phyloP scores from a whole-genome alignment of 2,888 invertebrate genomes.

The Unio pictorum region DNA sequence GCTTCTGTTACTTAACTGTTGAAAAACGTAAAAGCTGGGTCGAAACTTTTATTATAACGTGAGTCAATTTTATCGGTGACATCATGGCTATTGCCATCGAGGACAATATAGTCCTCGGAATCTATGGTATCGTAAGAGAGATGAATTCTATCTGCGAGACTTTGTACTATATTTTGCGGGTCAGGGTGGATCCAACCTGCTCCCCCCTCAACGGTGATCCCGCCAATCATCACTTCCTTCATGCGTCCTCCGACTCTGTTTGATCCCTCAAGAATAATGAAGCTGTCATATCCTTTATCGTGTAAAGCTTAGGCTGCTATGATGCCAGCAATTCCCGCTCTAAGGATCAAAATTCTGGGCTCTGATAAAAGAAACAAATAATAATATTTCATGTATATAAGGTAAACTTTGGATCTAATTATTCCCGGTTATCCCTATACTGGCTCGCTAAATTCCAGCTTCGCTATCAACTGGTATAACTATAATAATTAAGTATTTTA shows the following conservation, averaged over 20 bases:
- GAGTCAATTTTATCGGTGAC: slow-evolving; percentile 10
- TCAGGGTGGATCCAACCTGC: slow-evolving; percentile 25
- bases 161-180: slow-evolving; percentile 20
- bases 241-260: slow-evolving; percentile 26
- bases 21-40: neutral
- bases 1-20: neutral
- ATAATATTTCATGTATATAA: too few relatives aligned
- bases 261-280: slow-evolving; percentile 27
- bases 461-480: too few relatives aligned
- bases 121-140: slow-evolving; percentile 7
- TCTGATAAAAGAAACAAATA: neutral
- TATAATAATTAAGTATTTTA: too few relatives aligned
- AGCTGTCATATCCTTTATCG: slow-evolving; percentile 21
- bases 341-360: slow-evolving; percentile 10
- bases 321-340: slow-evolving; percentile 24
- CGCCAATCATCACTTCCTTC: slow-evolving; percentile 10
- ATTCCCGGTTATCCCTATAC: too few relatives aligned
- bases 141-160: slow-evolving; percentile 4
- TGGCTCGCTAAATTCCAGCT: too few relatives aligned
- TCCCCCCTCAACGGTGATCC: slow-evolving; percentile 23
- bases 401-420: too few relatives aligned
- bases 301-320: slow-evolving; percentile 27
- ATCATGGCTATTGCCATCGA: slow-evolving; percentile 14
- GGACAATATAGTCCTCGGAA: slow-evolving; percentile 12
- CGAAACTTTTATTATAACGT: slow-evolving; percentile 1